Evolutionary conservation across 2,113 vertebrate genomes (phyloP), one percentile per base, ranked within the genome.

Genomic region (Hucho hucho): DNA sequence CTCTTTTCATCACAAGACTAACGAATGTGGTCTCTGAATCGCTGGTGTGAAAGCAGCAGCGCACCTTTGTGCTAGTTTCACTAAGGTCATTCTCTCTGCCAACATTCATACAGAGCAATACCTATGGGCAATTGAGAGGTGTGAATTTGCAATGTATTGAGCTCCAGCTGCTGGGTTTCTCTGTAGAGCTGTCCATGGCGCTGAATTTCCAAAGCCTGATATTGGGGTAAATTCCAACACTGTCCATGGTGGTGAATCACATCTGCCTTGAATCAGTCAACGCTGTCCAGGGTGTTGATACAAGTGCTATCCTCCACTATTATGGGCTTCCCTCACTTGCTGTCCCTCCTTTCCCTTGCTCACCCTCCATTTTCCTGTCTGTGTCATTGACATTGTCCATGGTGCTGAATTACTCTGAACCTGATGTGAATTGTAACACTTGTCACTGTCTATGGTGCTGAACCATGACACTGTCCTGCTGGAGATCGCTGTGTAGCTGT

Each of bases 1-100:
- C 49, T 53, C 64, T 43, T 77, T 77, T 77, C 58, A 83, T 70
- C 66, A 47, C 28, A 1, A 53, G 0, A 11, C 65, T 59, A 49
- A 32, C 4, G 43, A 29, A 13, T 56, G 53, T 16, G 53, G 28
- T 13, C 25, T 6, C 56, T 56, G 25, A 71, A 37, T 72, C 26
- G 9, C 28, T 11, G 53, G 56, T 59, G 70, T 32, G 70, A 72
- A 72, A 72, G 24, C 64, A 28, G 12, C 14, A 64, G 63, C 3
- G 9, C 12, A 26, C 64, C 25, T 64, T 28, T 64, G 63, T 28
- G 9, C 12, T 26, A 28, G 24, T 69, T 69, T 69, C 14, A 47
- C 25, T 20, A 29, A 26, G 37, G 37, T 61, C 14, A 66, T 18
- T 73, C 28, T 53, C 16, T 43, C 13, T 79, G 64, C 67, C 64